Evolutionary conservation across 2,797 vertebrate species (phyloP), one percentile per base, ranked within the genome.

Genomic region (Orientallactaga sibirica): DNA sequence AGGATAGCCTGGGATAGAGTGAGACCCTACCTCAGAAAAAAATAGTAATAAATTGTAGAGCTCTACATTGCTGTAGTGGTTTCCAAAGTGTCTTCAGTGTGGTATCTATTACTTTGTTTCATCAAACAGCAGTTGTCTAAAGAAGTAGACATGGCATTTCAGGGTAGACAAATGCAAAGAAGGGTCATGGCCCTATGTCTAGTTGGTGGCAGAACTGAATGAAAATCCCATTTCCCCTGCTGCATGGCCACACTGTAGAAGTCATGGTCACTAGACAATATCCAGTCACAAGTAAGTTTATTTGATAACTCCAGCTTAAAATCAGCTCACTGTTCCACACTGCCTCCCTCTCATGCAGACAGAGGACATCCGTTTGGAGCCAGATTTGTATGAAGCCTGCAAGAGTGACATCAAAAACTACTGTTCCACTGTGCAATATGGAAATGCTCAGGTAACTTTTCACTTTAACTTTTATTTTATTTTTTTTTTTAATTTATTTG

Each of bases 301-400:
- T 77, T 55, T 84, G 86, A 68, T 16, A 33, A 75, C 82, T 67
- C 3, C 18, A 41, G 18, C 25, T 25, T 78, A 25, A 8, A 92
- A 4, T 71, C 64, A 27, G 7, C 86, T 95, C 41, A 48, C 48
- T 95, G 41, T 22, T 86, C 14, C 48, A 89, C 68, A 58, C 48
- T 80, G 82, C 10, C 58, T 95, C 62, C 80, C 71, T 91, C 97
- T 97, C 24, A 14, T 96, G 55, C 91, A 98, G 98, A 98, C 98
- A 0, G 99, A 99, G 94, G 99, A 99, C 97, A 99, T 99, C 96
- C 99, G 99, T 1, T 98, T 99, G 95, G 99, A 99, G 91, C 99
- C 99, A 52, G 99, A 99, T 48, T 98, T 99, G 14, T 99, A 98
- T 2, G 99, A 99, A 91, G 99, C 99, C 75, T 99, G 99, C 92